Base-by-base conservation (phyloP, 2,113 vertebrate genomes). In the Hemicordylus capensis region DNA sequence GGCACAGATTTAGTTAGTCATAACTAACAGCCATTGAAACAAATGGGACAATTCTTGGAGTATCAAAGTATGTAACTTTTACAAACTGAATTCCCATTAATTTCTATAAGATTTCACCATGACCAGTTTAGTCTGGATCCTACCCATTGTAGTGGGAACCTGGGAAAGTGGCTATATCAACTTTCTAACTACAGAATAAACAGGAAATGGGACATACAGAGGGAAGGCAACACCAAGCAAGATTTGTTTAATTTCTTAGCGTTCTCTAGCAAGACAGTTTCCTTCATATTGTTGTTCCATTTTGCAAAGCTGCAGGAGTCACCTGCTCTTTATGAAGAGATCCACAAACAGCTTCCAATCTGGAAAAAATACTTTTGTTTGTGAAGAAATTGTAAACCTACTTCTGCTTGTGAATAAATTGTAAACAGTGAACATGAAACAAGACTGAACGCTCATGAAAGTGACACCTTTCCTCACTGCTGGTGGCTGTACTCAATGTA, bases 381-480 rank as follows among this genome's bases (percentile, higher is more conserved):
- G 31, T 9, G 9, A 3, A 34, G 17, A 17, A 10, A 37, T 28
- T 39, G 64, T 72, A 79, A 85, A 85, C 42, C n/a, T 69, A 3
- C 15, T 24, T 70, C 77, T 28, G 58, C 76, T 69, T 17, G 31
- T 9, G 9, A 3, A 34, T 10, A 17, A 10, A 37, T 28, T 39
- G 64, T 72, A 79, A 85, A 85, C 42, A 61, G n/a, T 46, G n/a
- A 46, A 80, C 31, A 85, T 26, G 10, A 73, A 80, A 61, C n/a
- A 11, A 34, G 61, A n/a, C 9, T 20, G 15, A 39, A 24, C 3
- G 9, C 42, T 51, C 8, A 12, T 4, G 3, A 39, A 54, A 15
- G 9, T 34, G 58, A 14, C 24, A 42, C 7, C 54, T 79, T 31
- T 44, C 64, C 9, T 34, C 1, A 46, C 31, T 24, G 42, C 17